Evolutionary conservation across 2,888 invertebrate genomes (phyloP).

Genomic region (Ctena decussata): DNA sequence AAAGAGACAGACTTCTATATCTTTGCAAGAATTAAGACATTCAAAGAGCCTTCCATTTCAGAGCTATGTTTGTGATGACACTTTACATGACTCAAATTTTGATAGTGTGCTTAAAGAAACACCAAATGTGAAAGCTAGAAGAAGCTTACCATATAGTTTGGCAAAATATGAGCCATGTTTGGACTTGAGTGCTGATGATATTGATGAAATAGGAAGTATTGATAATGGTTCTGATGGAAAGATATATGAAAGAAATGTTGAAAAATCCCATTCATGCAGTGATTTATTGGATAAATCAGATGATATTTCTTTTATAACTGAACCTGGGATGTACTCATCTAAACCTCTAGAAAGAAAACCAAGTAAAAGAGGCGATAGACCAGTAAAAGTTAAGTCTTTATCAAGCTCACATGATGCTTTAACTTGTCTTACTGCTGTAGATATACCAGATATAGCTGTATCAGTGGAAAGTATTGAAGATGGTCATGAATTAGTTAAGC

Average conservation of each 20-base stretch:
- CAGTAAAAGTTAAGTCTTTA: slow-evolving; percentile 60
- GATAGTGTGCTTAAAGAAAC: background rate
- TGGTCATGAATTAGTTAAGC: background rate
- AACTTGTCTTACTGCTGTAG: background rate
- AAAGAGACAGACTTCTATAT: background rate
- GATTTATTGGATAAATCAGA: slow-evolving; percentile 38
- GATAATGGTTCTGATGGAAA: slow-evolving; percentile 16
- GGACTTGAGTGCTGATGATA: slow-evolving; percentile 59
- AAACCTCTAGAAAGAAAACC: slow-evolving; percentile 15
- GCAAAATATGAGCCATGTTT: slow-evolving; percentile 4
- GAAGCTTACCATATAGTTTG: background rate
- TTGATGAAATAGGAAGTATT: slow-evolving; percentile 31
- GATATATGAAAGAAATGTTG: background rate
- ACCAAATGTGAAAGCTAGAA: background rate
- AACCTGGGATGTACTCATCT: background rate
- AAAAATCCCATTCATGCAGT: slow-evolving; percentile 54
- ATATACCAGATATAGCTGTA: background rate
- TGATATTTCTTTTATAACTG: background rate
- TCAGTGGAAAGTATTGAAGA: background rate
- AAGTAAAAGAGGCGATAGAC: slow-evolving; percentile 36
- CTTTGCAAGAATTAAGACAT: background rate
- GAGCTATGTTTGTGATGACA: background rate
- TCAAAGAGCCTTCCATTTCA: background rate
- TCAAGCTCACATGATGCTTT: slow-evolving; percentile 68
- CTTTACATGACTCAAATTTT: background rate